Percentiles rank a stretch among this genome's conserved stretches.
phyloP scores from a whole-genome alignment of 2,797 vertebrate genomes.

The Tinamus major region DNA sequence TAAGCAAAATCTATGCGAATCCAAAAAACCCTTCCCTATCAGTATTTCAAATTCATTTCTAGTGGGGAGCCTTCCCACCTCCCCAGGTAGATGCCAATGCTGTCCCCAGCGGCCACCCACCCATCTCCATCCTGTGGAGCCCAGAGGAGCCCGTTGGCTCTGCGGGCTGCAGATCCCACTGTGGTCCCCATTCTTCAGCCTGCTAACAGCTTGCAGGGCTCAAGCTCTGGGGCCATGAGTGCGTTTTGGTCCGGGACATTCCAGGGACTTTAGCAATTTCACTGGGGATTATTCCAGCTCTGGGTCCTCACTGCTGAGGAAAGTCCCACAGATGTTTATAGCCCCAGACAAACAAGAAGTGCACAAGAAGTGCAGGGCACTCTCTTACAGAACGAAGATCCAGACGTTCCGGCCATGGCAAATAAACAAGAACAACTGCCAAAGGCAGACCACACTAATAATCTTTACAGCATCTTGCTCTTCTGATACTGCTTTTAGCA shows the following conservation, averaged over 20 bases:
- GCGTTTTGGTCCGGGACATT: neutral
- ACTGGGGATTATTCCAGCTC: neutral
- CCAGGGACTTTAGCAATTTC: neutral
- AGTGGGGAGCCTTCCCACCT: neutral
- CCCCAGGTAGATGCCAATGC: neutral
- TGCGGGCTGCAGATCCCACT: too few species aligned
- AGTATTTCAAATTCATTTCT: neutral
- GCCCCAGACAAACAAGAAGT: neutral
- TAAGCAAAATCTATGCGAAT: neutral
- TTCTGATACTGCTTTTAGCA: neutral
- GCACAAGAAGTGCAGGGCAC: neutral
- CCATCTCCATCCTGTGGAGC: too few species aligned
- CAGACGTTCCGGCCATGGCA: neutral
- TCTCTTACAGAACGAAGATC: neutral
- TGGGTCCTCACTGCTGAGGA: fast-evolving
- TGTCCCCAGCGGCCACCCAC: too few species aligned
- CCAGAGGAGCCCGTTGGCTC: too few species aligned
- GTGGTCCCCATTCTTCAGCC: too few species aligned
- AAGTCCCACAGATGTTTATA: neutral
- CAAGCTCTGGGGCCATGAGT: neutral
- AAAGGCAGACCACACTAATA: neutral
- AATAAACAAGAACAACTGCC: neutral
- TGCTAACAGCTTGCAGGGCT: neutral
- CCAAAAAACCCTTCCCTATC: neutral
- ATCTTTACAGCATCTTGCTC: neutral